Percentiles rank a stretch among this genome's conserved stretches.
Conservation (phyloP, 2,113 vertebrate species). For the Benitochromis conjunctus region DNA sequence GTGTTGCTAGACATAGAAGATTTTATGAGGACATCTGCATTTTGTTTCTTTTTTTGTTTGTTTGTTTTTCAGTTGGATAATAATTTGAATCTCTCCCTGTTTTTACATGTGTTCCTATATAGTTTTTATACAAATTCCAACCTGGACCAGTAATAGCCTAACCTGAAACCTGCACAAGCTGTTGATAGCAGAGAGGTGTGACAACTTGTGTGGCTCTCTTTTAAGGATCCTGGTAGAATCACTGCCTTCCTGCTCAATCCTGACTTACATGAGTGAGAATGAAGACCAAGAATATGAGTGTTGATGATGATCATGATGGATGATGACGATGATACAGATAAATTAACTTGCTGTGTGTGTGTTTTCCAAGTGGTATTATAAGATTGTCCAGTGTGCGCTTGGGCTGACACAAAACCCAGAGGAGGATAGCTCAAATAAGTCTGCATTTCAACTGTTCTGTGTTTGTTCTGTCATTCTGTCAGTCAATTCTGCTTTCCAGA, state of each 20-base stretch:
- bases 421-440: slow-evolving; percentile 47
- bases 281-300: slow-evolving; percentile 10
- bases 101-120: slow-evolving; percentile 80
- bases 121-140: slow-evolving; percentile 75
- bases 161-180: slow-evolving; percentile 45
- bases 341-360: slow-evolving; percentile 46
- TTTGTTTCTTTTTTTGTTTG: slow-evolving; percentile 15
- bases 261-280: slow-evolving; percentile 42
- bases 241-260: slow-evolving; percentile 63
- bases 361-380: slow-evolving; percentile 50
- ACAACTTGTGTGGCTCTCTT: slow-evolving; percentile 27
- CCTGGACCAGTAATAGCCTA: slow-evolving; percentile 56
- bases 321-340: slow-evolving; percentile 20
- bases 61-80: slow-evolving; percentile 65
- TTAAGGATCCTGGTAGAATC: slow-evolving; percentile 51
- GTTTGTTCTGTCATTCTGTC: slow-evolving; percentile 68
- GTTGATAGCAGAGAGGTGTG: neutral
- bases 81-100: slow-evolving; percentile 64
- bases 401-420: slow-evolving; percentile 34
- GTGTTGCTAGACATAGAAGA: slow-evolving; percentile 97
- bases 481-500: slow-evolving; percentile 68
- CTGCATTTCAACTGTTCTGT: slow-evolving; percentile 69
- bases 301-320: neutral
- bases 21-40: slow-evolving; percentile 89
- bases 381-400: slow-evolving; percentile 42